Conservation (phyloP, 2,888 invertebrate genomes). For the Eilema depressum region DNA sequence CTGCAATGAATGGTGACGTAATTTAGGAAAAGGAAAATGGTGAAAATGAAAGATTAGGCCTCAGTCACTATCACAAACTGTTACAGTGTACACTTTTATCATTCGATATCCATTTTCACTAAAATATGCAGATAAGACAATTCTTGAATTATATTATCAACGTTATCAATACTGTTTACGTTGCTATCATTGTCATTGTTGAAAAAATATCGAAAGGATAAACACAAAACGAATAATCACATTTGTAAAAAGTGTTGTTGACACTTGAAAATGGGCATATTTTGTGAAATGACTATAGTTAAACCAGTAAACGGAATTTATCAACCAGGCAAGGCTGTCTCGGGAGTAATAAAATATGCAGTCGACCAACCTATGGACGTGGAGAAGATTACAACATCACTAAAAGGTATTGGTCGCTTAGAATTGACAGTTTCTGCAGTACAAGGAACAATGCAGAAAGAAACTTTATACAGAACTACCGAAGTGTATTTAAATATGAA, state of each 20-base stretch:
- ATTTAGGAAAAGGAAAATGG: background rate
- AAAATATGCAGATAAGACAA: background rate
- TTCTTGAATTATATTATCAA: background rate
- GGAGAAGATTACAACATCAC: constrained; percentile 38
- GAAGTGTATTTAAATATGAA: constrained; percentile 14
- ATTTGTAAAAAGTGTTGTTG: background rate
- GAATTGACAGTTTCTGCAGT: background rate
- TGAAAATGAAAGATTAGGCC: background rate
- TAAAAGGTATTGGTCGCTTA: constrained; percentile 13
- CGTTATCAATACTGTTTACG: background rate
- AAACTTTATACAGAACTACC: background rate
- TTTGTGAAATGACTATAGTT: constrained; percentile 57
- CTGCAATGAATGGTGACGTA: background rate
- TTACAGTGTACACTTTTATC: background rate
- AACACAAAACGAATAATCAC: background rate
- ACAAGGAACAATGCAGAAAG: background rate
- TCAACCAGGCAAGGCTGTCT: constrained; percentile 51
- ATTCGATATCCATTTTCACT: background rate
- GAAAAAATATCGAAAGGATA: background rate
- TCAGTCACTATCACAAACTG: background rate
- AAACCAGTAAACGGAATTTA: constrained; percentile 51
- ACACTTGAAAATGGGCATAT: constrained; percentile 54
- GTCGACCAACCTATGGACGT: constrained; percentile 56
- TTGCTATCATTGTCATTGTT: background rate
- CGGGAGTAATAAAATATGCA: constrained; percentile 58